These are phyloP conservation scores for Smittia sp. DNA, from an alignment of 2,888 invertebrate species.

Conservation along the genomic window DNA sequence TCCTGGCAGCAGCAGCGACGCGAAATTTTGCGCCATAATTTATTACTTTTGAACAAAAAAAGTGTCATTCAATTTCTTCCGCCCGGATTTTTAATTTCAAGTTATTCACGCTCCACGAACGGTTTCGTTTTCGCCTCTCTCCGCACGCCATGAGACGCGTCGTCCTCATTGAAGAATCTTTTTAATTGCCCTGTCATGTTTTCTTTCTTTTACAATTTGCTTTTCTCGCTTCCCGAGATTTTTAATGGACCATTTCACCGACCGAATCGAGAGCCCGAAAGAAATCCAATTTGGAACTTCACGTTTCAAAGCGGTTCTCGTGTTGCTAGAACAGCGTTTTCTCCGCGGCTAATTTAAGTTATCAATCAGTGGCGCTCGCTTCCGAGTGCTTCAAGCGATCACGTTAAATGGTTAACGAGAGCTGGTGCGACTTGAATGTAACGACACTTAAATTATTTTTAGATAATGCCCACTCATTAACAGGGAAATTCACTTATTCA, in stretches of 20 bases:
- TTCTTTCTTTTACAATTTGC: constrained; percentile 9
- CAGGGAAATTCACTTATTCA: constrained; percentile 1
- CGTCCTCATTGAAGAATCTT: background rate
- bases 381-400: no score
- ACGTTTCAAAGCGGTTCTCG: background rate
- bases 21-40: no score
- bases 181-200: constrained; percentile 25
- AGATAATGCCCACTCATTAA: background rate
- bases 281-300: constrained; percentile 6
- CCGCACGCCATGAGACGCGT: background rate
- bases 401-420: no score
- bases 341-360: constrained; percentile 14
- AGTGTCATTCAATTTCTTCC: no score
- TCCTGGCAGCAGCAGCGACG: no score
- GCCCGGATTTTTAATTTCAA: no score
- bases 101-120: no score
- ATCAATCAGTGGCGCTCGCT: constrained; percentile 4
- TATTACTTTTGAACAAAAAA: no score
- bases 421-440: no score
- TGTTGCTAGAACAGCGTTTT: background rate
- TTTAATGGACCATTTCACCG: background rate
- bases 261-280: background rate
- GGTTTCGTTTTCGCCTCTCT: background rate
- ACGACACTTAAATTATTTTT: background rate
- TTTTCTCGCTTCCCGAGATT: background rate